Base-by-base conservation (phyloP, 2,797 vertebrate species). In the Dicrostonyx torquatus region DNA sequence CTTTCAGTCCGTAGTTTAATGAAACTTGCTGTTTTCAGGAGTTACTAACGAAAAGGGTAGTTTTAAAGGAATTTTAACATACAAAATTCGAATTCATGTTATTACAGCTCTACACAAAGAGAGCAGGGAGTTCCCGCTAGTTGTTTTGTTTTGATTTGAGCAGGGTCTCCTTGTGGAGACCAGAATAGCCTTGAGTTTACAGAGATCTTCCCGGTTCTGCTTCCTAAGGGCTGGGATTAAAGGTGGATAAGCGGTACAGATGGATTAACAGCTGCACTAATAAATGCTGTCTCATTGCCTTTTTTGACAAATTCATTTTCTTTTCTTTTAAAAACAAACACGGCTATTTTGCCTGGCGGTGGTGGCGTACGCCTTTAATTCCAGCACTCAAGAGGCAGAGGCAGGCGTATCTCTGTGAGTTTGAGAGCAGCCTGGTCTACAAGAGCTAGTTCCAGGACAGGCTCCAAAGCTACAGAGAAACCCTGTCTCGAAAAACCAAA, bases 1-100 rank as follows among this genome's bases (percentile, higher is more conserved):
- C 55, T 80, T 22, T 80, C 11, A 91, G 84, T 91, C 2, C 53
- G 60, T 64, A 90, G 60, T n/a, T 95, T 90, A 53, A 90, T 83
- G 70, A 90, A 12, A 0, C 18, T 94, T 83, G 26, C 37, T 94
- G 10, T n/a, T 87, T 96, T 85, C 37, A 80, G 79, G 93, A 15
- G 45, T 22, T 89, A 89, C 73, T 85, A 96, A 88, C 48, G 90
- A 78, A 60, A 58, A 6, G 78, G 82, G 7, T 50, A 55, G 88
- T 90, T 96, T 92, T 58, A 66, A 94, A 93, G 92, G 10, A 87
- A 45, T 87, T 84, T 82, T 85, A 94, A 40, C 22, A 92, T 37
- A 58, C 29, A 77, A 86, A 87, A 96, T 91, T n/a, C 62, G 45
- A 70, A 89, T 58, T 53, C 80, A 91, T 93, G 60, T 77, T 55